Percentiles rank a stretch among this genome's conserved stretches.
These are phyloP conservation scores for Platycheirus rosarum DNA, from an alignment of 2,888 invertebrate genomes.

Conservation along the genomic window DNA sequence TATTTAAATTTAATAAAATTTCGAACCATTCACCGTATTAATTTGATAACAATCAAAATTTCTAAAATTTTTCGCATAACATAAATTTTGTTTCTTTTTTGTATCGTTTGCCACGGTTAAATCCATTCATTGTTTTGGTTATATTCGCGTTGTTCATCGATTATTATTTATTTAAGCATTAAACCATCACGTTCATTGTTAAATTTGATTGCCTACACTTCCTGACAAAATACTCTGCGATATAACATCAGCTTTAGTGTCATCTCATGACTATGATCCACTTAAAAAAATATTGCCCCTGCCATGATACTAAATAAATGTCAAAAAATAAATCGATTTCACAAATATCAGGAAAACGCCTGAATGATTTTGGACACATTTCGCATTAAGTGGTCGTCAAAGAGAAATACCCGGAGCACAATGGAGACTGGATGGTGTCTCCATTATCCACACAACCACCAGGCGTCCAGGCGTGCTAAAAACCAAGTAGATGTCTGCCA, in stretches of 20 bases:
- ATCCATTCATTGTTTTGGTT: too few relatives aligned
- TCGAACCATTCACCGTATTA: too few relatives aligned
- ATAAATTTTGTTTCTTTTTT: too few relatives aligned
- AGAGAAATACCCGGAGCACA: conserved; percentile 2
- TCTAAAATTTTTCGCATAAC: too few relatives aligned
- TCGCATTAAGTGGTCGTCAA: conserved; percentile 30
- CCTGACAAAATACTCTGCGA: background rate
- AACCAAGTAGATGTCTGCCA: background rate
- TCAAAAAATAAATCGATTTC: conserved; percentile 14
- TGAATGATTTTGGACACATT: conserved; percentile 20
- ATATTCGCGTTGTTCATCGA: too few relatives aligned
- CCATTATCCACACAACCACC: conserved; percentile 7
- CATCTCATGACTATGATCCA: conserved; percentile 1
- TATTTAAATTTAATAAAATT: too few relatives aligned
- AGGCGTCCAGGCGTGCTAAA: conserved; percentile 6
- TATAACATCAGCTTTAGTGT: conserved; percentile 1
- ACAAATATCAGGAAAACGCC: conserved; percentile 8
- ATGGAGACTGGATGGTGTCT: conserved; percentile 5
- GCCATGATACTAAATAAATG: conserved; percentile 1
- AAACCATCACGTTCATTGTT: too few relatives aligned
- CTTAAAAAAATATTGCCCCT: conserved; percentile 4
- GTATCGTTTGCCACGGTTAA: too few relatives aligned
- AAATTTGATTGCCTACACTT: background rate
- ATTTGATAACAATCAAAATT: too few relatives aligned
- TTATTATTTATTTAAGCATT: too few relatives aligned